Base-by-base conservation (phyloP, 2,113 vertebrate genomes). In the Pteruthius melanotis region DNA sequence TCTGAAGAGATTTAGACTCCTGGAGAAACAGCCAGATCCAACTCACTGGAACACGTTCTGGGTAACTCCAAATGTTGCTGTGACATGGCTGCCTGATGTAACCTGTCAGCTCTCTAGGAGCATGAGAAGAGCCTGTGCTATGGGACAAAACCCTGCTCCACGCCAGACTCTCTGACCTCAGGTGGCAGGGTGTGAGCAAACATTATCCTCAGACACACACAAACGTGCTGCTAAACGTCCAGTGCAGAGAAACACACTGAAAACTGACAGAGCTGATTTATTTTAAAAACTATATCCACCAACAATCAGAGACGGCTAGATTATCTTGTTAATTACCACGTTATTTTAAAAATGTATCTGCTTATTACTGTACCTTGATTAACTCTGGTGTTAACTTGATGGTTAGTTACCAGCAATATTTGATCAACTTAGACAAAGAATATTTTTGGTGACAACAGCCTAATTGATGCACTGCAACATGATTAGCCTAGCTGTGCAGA, bases 391-490 rank as follows among this genome's bases (percentile, higher is more conserved):
- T 77, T 94, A 88, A 89, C 61, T 70, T 87, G 53, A 65, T 16
- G n/a, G 60, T 85, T 92, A 63, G 74, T 59, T 92, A 93, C n/a
- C 21, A 82, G 83, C 40, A 91, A 94, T 87, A 91, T 92, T 89
- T 96, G 93, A 97, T 91, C 86, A 92, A 57, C 74, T 95, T 93
- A 94, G 77, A 70, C 23, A 75, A 83, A 95, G 94, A 78, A 44
- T 27, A 65, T 44, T 94, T 86, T 77, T 90, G 33, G 85, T 79
- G 88, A n/a, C 66, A 72, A 70, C 15, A 85, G 66, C 82, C 87
- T 61, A 95, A 90, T 27, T 80, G 50, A 95, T 44, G 78, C 47
- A 85, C 75, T 76, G 74, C 88, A 90, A 68, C 53, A 40, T 0
- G 15, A 90, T 68, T 86, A 90, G 52, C 47, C 2, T 1, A 89